These are phyloP conservation scores for rat (Rattus norvegicus) DNA, from an alignment of 2,113 vertebrate species.

Conservation along the genomic window DNA sequence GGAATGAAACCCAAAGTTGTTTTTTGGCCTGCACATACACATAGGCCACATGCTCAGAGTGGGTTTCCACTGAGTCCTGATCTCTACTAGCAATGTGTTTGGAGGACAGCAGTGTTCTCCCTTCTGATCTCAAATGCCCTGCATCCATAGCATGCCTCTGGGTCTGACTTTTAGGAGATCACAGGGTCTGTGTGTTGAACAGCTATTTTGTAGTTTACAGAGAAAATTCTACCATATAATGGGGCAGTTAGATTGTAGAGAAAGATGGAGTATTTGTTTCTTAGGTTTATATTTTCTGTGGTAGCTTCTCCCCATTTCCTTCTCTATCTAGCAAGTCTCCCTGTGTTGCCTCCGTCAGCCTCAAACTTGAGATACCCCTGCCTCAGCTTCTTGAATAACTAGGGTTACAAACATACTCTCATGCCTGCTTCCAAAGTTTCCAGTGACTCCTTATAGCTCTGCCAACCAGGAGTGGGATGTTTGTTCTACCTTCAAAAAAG, in stretches of 20 bases:
- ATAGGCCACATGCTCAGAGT: no score
- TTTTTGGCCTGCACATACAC: not conserved
- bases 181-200: accelerated
- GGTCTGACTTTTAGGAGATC: not conserved
- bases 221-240: not conserved
- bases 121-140: accelerated
- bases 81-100: not conserved
- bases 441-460: not conserved
- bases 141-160: not conserved
- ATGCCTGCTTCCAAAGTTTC: not conserved
- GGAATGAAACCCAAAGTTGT: not conserved
- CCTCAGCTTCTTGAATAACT: not conserved
- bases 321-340: not conserved
- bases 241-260: not conserved
- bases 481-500: not conserved
- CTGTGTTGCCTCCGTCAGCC: not conserved
- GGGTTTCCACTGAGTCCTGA: not conserved
- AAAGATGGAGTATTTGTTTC: not conserved
- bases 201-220: not conserved
- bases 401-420: not conserved
- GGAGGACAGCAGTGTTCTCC: not conserved
- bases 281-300: not conserved
- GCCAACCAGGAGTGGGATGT: not conserved
- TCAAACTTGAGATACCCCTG: not conserved
- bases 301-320: not conserved